phyloP scores from a whole-genome alignment of 2,797 vertebrate species.

The Malurus leucopterus region DNA sequence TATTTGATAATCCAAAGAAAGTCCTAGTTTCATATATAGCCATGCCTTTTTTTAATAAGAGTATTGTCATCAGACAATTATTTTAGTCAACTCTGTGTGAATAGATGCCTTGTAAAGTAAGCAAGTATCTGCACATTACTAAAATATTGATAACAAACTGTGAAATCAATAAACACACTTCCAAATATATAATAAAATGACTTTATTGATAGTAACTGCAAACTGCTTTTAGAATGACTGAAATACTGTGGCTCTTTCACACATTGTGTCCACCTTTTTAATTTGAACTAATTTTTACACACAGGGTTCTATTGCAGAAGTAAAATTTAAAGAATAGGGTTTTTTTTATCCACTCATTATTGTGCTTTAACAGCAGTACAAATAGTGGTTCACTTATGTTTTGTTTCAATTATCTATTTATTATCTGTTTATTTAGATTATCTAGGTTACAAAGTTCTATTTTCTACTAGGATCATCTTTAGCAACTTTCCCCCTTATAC shows the following conservation, averaged over 20 bases:
- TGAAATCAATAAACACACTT: slow-evolving; percentile 24
- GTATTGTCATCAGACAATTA: neutral
- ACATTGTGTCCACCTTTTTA: neutral
- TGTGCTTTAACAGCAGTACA: neutral
- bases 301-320: neutral
- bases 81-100: neutral
- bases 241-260: neutral
- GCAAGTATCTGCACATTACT: neutral
- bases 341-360: neutral
- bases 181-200: neutral
- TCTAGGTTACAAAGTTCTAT: slow-evolving; percentile 7
- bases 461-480: slow-evolving; percentile 9
- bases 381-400: neutral
- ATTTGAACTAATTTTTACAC: neutral
- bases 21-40: slow-evolving; percentile 21
- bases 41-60: neutral
- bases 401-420: neutral
- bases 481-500: neutral
- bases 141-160: slow-evolving; percentile 6
- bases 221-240: neutral
- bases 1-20: slow-evolving; percentile 55
- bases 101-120: neutral
- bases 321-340: neutral
- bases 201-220: neutral
- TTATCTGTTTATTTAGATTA: neutral